These are phyloP conservation scores for Peromyscus melanophrys DNA, from an alignment of 2,797 vertebrate genomes.

Conservation along the genomic window DNA sequence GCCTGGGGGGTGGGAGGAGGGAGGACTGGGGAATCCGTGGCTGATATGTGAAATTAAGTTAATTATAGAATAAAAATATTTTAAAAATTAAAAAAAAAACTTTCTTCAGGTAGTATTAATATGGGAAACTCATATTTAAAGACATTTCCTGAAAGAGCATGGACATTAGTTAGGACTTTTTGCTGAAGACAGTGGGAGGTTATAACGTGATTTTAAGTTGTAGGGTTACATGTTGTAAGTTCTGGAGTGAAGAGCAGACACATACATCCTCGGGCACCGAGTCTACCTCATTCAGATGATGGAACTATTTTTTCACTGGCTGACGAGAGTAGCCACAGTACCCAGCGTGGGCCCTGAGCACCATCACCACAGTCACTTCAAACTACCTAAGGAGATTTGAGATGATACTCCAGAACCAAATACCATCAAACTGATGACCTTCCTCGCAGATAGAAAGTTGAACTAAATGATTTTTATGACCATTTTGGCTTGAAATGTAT, in stretches of 20 bases:
- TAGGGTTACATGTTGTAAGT: not conserved
- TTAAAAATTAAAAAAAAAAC: too few species aligned
- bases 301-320: not conserved
- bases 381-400: not conserved
- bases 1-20: too few species aligned
- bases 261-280: accelerated
- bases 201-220: not conserved
- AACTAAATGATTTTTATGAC: not conserved
- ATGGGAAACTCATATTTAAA: not conserved
- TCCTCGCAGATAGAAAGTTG: not conserved
- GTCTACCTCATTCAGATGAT: not conserved
- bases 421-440: not conserved
- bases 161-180: not conserved
- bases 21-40: too few species aligned
- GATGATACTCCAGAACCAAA: not conserved
- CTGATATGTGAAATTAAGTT: too few species aligned
- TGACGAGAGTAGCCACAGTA: not conserved
- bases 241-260: not conserved
- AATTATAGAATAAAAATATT: too few species aligned
- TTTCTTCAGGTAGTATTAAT: not conserved
- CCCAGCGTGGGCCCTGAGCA: not conserved
- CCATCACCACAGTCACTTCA: not conserved
- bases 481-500: not conserved
- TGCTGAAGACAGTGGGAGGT: not conserved
- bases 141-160: not conserved